A percentile compares a stretch with the other conserved stretches of the same genome.
These are phyloP conservation scores for Leptodactylus fallax DNA, from an alignment of 2,797 vertebrate species.

Conservation along the genomic window DNA sequence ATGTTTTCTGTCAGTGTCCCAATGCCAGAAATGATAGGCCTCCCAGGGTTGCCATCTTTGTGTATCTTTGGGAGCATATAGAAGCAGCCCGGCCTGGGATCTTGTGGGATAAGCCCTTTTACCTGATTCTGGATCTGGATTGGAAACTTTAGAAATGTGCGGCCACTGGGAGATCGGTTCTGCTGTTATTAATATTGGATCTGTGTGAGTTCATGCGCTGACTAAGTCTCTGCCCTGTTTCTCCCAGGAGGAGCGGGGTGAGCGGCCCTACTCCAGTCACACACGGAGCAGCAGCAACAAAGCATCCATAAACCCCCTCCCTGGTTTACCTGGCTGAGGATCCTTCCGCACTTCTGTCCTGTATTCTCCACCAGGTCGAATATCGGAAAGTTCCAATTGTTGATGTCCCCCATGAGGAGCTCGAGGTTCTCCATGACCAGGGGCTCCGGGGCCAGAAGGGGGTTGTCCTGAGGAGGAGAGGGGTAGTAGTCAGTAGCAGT, in stretches of 20 bases:
- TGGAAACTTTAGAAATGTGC: no score
- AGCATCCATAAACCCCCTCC: background rate
- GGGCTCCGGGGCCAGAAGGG: constrained; percentile 90
- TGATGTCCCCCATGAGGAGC: constrained; percentile 88
- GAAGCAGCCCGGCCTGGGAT: no score
- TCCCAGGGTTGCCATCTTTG: no score
- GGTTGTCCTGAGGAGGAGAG: constrained; percentile 81
- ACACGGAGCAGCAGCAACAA: background rate
- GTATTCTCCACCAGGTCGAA: constrained; percentile 95
- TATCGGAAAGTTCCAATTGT: constrained; percentile 98
- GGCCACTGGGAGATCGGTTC: no score
- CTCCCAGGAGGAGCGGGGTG: background rate
- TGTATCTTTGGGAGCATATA: no score
- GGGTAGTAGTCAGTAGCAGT: background rate
- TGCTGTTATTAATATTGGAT: no score
- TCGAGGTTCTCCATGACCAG: constrained; percentile 93
- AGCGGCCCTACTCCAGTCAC: background rate
- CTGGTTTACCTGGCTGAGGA: constrained; percentile 94
- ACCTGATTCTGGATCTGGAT: no score
- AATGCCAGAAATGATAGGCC: no score
- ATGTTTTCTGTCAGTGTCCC: no score
- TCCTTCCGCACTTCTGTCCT: constrained; percentile 88
- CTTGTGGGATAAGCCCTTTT: no score
- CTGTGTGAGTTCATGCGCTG: no score
- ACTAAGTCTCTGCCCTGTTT: no score